Conservation (phyloP, 2,797 vertebrate genomes). For the Lacerta bilineata region DNA sequence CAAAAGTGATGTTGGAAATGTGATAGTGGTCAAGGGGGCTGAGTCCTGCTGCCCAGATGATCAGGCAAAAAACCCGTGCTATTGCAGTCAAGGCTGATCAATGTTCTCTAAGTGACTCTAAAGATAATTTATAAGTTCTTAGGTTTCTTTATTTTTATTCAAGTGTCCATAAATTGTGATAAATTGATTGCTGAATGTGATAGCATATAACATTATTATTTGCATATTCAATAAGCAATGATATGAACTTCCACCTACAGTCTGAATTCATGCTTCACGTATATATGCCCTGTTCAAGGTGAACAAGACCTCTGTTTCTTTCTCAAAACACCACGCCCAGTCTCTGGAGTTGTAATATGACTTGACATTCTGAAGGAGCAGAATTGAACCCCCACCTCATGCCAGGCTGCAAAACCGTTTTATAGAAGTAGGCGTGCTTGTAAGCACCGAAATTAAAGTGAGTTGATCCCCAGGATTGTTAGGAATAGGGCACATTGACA, state of each 20-base stretch:
- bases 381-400: not conserved
- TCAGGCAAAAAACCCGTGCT: not conserved
- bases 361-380: not conserved
- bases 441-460: slow-evolving; percentile 27
- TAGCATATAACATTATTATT: too few relatives aligned
- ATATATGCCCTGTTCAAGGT: not conserved
- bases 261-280: not conserved
- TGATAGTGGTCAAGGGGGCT: too few relatives aligned
- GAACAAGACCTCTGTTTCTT: not conserved
- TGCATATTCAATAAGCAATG: not conserved
- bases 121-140: not conserved
- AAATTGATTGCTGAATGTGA: too few relatives aligned
- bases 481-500: slow-evolving; percentile 10
- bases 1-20: not conserved
- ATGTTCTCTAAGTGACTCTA: not conserved
- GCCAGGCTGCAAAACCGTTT: not conserved
- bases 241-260: not conserved
- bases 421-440: slow-evolving; percentile 11
- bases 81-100: not conserved
- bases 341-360: not conserved
- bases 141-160: too few relatives aligned
- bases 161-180: too few relatives aligned
- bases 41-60: not conserved
- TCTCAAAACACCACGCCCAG: not conserved
- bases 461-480: slow-evolving; percentile 16